Base-by-base conservation (phyloP, 2,888 invertebrate genomes). In the Anthrax anthrax region DNA sequence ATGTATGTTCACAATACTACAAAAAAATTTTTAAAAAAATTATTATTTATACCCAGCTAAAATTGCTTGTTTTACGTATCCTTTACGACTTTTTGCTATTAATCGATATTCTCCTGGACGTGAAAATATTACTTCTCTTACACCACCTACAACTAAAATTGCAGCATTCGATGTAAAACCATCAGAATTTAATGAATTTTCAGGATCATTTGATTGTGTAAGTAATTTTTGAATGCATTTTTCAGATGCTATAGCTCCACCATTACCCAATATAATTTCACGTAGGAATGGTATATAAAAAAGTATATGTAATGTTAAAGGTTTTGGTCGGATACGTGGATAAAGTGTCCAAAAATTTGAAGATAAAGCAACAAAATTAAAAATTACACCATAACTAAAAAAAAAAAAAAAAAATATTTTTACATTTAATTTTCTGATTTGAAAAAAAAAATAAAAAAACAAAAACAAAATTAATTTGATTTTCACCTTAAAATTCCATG, bases 141-240 rank as follows among this genome's bases (percentile, higher is more conserved):
- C 91, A 0, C 96, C 95, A 0, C 95, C 95, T 1, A 91, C 81
- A 44, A 91, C 77, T 38, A 96, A 70, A 3, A 81, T 77, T 0
- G 79, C 77, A 1, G 75, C 84, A 66, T 61, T 66, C 1, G 67
- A 62, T 34, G 62, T 64, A 34, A 60, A 65, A 1, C 65, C 66
- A 54, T 68, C 67, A 2, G 47, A 42, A 51, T 68, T 68, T 4
- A 51, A 51, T 3, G 55, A 47, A 49, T 65, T 57, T 17, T 60
- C 52, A 0, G 61, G 59, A 51, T 67, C 62, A 50, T 65, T 62
- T 3, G 64, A 58, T 44, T 57, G 60, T 4, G 51, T 58, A 19
- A 89, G 60, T 18, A 81, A 60, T 58, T 79, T 70, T 39, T 79
- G 65, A 40, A 91, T 69, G 56, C 86, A 81, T 47, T 77, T 72